Conservation (phyloP, 30 jellyfish, hydroid and myxozoan genomes). For the Aurelia sp. region DNA sequence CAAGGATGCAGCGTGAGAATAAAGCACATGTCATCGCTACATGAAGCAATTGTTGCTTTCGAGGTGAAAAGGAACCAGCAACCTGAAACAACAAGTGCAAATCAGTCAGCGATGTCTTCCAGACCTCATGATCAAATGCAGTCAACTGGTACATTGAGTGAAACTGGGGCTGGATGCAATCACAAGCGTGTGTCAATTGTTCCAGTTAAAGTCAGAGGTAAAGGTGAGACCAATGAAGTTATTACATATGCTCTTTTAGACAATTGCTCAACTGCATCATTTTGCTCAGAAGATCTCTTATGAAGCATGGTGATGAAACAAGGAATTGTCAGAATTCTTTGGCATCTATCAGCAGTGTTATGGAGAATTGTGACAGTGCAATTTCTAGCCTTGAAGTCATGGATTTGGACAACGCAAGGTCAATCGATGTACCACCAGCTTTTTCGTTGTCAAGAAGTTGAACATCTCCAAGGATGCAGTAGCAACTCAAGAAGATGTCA, state of each 20-base stretch:
- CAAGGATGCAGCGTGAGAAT: constrained; percentile 37
- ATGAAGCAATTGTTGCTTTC: constrained; percentile 29
- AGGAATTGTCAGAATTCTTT: constrained; percentile 37
- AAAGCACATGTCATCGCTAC: constrained; percentile 16
- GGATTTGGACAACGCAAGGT: constrained; percentile 17
- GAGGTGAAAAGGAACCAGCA: constrained; percentile 34
- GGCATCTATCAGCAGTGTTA: constrained; percentile 55
- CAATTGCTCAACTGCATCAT: constrained; percentile 67
- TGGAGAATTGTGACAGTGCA: constrained; percentile 40
- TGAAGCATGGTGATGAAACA: constrained; percentile 39
- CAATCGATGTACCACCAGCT: constrained; percentile 16
- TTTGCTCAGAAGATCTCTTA: constrained; percentile 52
- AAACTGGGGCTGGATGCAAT: constrained; percentile 52
- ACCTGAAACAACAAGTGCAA: constrained; percentile 22
- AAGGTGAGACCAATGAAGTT: constrained; percentile 16
- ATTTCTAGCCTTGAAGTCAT: constrained; percentile 32
- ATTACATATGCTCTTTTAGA: constrained; percentile 56
- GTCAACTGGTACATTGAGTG: constrained; percentile 34
- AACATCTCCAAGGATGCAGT: neutral
- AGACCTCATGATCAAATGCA: neutral
- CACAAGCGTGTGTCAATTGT: constrained; percentile 29
- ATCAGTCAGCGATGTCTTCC: neutral
- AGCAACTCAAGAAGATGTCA: constrained; percentile 53
- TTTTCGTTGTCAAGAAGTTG: constrained; percentile 1
- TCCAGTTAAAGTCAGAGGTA: constrained; percentile 29